Evolutionary conservation across 2,888 invertebrate species (phyloP), one percentile per base, ranked within the genome.

Genomic region (Drosophila differens): DNA sequence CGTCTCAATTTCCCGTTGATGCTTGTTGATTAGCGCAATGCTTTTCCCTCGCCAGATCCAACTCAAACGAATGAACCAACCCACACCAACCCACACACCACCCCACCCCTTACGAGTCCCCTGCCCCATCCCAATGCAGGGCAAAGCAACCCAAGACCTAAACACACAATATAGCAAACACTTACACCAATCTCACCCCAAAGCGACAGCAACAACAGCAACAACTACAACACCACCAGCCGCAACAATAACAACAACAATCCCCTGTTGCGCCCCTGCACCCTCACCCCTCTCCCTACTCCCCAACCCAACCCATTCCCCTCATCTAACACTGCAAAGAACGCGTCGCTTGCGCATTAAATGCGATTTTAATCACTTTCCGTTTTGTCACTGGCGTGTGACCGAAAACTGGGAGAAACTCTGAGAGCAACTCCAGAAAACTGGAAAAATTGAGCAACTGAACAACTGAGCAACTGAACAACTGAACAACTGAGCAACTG

Each of bases 351-450:
- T 83, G 84, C 82, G 89, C 90, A 82, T 89, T 82, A 90, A 89
- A 91, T 89, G 87, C 72, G 90, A 90, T 91, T 90, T 90, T 90
- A 90, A 91, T 90, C 89, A 87, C 85, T 87, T 90, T 87, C 89
- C 91, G 85, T 78, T 84, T 85, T 83, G 83, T 79, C 82, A 70
- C 71, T 78, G 81, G 78, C 69, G 69, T 80, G 73, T 65, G 73
- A 80, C 80, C 69, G 68, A 53, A 51, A 51, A 44, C 49, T 39
- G 54, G 28, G 37, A 63, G 55, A 33, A 73, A 75, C 55, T 49
- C 35, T 41, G 37, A 28, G 14, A 28, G 14, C 5, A 47, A 25
- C 47, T 47, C 14, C 22, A 47, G 7, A 47, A 47, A 22, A 25
- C 7, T 16, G 19, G 37, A 19, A 3, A 12, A 60, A 25, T 14